These are phyloP conservation scores for Sarcophilus harrisii DNA, from an alignment of 2,797 vertebrate genomes.

Conservation along the genomic window DNA sequence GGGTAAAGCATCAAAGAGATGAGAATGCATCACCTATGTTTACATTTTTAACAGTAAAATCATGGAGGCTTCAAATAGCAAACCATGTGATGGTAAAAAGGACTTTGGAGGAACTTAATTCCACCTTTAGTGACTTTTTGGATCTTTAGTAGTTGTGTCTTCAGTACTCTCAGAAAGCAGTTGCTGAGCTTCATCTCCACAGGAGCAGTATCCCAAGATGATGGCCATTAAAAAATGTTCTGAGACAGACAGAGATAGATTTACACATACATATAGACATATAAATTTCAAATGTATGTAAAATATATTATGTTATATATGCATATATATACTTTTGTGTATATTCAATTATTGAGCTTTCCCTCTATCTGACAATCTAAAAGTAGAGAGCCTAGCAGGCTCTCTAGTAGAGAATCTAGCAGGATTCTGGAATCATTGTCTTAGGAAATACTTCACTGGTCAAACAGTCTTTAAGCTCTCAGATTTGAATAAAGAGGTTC, in stretches of 20 bases:
- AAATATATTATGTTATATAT: not conserved
- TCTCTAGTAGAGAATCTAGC: too few relatives aligned
- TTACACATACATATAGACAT: not conserved
- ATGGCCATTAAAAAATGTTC: not conserved
- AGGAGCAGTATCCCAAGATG: not conserved
- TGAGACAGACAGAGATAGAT: not conserved
- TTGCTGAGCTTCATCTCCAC: not conserved
- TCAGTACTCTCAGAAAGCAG: not conserved
- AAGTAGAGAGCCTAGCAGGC: not conserved
- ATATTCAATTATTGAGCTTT: not conserved
- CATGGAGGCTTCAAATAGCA: not conserved
- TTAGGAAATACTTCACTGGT: not conserved
- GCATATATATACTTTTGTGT: fast-evolving
- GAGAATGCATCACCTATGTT: not conserved
- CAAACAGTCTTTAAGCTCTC: not conserved
- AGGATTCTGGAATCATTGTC: not conserved
- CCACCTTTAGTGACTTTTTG: not conserved
- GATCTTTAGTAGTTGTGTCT: not conserved
- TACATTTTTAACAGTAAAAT: not conserved
- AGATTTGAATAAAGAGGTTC: not conserved
- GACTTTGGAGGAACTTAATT: not conserved
- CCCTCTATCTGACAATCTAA: not conserved
- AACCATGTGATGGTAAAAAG: not conserved
- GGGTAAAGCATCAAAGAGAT: not conserved
- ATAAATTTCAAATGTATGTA: not conserved